These are phyloP conservation scores for Pterocles burchelli DNA, from an alignment of 2,113 vertebrate genomes.

Conservation along the genomic window DNA sequence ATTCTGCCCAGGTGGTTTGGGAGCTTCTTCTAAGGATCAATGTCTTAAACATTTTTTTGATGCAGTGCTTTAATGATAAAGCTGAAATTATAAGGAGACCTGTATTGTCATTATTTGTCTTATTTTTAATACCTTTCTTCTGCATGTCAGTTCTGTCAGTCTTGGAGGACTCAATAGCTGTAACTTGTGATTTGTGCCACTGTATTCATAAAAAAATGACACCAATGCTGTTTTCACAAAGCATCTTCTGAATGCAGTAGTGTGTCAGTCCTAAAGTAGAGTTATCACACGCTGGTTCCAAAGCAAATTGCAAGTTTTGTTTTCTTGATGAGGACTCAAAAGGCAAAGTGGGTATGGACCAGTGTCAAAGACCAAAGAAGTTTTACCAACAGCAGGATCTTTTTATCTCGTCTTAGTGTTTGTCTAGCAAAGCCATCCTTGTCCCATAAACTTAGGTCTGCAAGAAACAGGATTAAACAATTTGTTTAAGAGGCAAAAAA, in stretches of 20 bases:
- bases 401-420: not conserved
- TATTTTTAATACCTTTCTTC: not conserved
- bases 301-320: not conserved
- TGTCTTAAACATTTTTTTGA: fast-evolving
- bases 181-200: not conserved
- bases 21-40: not conserved
- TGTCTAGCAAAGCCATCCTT: not conserved
- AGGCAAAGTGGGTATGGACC: not conserved
- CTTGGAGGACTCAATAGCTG: not conserved
- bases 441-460: not conserved
- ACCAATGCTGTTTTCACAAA: not conserved
- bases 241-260: not conserved
- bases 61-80: not conserved
- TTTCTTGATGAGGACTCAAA: not conserved
- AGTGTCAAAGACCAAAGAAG: not conserved
- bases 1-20: fast-evolving
- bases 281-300: not conserved
- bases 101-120: not conserved
- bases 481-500: not conserved
- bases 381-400: not conserved
- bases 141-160: not conserved
- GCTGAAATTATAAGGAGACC: not conserved
- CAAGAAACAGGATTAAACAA: not conserved
- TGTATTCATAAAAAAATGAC: not conserved
- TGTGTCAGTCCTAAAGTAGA: not conserved